Evolutionary conservation across 2,113 vertebrate genomes (phyloP).

Genomic region (Ammodytes dubius): DNA sequence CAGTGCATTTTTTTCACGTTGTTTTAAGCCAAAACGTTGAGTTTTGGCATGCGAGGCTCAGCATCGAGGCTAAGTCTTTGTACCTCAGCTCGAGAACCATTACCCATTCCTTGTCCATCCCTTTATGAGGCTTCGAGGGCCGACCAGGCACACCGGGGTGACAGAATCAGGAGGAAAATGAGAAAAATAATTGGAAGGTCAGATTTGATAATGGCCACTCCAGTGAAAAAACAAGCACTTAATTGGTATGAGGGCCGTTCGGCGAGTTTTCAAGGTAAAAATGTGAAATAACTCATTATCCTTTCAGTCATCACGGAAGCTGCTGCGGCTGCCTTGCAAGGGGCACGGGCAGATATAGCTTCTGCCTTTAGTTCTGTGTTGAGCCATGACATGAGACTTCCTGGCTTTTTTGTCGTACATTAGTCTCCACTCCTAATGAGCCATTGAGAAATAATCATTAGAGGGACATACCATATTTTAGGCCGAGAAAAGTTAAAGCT

Average conservation of each 20-base stretch:
- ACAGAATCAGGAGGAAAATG: conserved; percentile 79
- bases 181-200: conserved; percentile 87
- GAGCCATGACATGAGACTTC: conserved; percentile 48
- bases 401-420: conserved; percentile 53
- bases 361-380: conserved; percentile 50
- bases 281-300: conserved; percentile 88
- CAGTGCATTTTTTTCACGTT: background rate
- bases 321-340: conserved; percentile 50
- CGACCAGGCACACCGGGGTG: conserved; percentile 68
- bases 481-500: conserved; percentile 40
- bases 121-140: conserved; percentile 56
- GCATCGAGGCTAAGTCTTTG: conserved; percentile 14
- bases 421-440: conserved; percentile 76
- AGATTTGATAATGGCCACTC: conserved; percentile 86
- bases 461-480: conserved; percentile 52
- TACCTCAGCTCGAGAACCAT: conserved; percentile 67
- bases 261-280: conserved; percentile 83
- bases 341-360: conserved; percentile 50
- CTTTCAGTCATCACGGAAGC: conserved; percentile 59
- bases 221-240: conserved; percentile 78
- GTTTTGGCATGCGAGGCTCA: no score
- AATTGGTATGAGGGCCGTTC: conserved; percentile 84
- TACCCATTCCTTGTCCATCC: conserved; percentile 73
- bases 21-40: background rate
- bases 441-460: conserved; percentile 71